Evolutionary conservation across 2,113 vertebrate species (phyloP).

Genomic region (Phasianus colchicus): DNA sequence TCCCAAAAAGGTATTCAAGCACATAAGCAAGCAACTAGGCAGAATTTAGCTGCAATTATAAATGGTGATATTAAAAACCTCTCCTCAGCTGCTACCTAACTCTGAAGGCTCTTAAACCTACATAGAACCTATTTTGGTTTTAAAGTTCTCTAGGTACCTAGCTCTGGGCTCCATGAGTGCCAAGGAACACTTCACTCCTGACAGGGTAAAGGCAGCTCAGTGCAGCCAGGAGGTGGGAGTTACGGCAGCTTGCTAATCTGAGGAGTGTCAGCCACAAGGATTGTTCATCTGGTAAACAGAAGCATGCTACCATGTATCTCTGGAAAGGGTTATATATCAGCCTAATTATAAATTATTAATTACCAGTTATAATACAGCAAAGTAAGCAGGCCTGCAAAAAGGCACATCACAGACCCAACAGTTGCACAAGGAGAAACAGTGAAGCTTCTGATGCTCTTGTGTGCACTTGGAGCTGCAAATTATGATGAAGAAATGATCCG

Average conservation of each 20-base stretch:
- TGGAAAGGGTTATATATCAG: neutral
- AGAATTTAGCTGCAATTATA: constrained; percentile 19
- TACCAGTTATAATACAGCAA: neutral
- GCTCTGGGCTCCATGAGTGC: neutral
- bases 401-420: neutral
- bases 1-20: neutral
- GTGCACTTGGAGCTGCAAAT: neutral
- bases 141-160: constrained; percentile 39
- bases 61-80: constrained; percentile 7
- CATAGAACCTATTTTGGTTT: constrained; percentile 32
- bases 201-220: neutral
- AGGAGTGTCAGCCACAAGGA: neutral
- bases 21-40: neutral
- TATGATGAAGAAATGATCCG: neutral
- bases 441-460: neutral
- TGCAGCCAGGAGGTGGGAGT: neutral
- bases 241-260: neutral
- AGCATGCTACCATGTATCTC: neutral
- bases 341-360: neutral
- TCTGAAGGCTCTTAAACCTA: constrained; percentile 46
- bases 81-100: constrained; percentile 9
- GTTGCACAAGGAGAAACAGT: rapidly evolving
- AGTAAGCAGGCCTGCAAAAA: neutral
- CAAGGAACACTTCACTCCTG: constrained; percentile 33
- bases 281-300: rapidly evolving